Evolutionary conservation across 2,797 vertebrate genomes (phyloP).

Genomic region (Rousettus madagascariensis): DNA sequence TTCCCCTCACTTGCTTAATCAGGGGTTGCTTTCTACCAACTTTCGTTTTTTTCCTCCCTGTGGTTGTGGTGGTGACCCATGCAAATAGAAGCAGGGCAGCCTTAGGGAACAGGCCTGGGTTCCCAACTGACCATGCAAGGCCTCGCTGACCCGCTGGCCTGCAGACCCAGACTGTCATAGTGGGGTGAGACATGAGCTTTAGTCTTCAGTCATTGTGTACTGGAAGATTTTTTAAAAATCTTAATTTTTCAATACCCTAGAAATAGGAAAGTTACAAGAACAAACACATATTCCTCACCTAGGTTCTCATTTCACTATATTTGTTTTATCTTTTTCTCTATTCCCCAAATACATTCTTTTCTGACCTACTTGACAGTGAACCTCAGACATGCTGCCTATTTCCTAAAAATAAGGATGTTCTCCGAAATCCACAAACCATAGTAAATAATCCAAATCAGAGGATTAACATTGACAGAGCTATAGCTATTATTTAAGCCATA

Average conservation of each 20-base stretch:
- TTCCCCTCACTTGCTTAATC: neutral
- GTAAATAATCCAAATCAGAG: neutral
- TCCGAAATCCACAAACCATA: neutral
- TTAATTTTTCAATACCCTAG: neutral
- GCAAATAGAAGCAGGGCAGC: too few species aligned
- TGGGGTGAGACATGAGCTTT: neutral
- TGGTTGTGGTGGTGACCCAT: too few species aligned
- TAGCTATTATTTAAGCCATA: neutral
- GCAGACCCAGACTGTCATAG: neutral
- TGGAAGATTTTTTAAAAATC: neutral
- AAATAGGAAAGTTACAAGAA: neutral
- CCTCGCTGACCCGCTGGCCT: too few species aligned
- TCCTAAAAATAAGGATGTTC: neutral
- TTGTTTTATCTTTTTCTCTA: neutral
- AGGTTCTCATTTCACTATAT: too few species aligned
- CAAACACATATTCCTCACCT: neutral
- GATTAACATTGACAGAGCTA: too few species aligned
- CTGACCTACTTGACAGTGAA: neutral
- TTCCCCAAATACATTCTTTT: neutral
- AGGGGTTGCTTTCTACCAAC: neutral
- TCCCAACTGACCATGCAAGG: neutral
- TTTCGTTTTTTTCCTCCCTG: too few species aligned
- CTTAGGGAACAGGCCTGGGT: too few species aligned
- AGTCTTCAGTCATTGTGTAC: neutral
- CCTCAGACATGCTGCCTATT: neutral